Conservation (phyloP, 2,888 invertebrate genomes). For the Agriopis leucophaearia region DNA sequence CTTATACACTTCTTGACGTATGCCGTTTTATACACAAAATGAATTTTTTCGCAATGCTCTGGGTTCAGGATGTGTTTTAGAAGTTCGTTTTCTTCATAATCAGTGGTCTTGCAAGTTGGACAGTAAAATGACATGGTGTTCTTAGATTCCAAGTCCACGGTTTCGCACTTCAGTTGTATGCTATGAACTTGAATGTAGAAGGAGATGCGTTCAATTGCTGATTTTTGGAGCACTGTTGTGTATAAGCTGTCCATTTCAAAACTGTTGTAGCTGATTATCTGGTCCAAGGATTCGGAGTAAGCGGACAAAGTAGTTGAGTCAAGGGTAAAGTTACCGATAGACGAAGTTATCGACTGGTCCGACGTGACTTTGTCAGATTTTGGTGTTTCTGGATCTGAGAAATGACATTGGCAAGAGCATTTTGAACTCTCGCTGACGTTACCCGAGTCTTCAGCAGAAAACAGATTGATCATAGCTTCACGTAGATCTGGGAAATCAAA, state of each 20-base stretch:
- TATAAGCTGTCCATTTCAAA: conserved; percentile 70
- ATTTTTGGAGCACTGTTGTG: conserved; percentile 67
- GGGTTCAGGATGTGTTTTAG: conserved; percentile 73
- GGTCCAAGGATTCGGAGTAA: conserved; percentile 77
- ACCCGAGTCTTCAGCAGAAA: conserved; percentile 52
- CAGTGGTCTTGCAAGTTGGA: conserved; percentile 65
- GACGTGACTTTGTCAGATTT: conserved; percentile 60
- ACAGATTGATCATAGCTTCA: conserved; percentile 72
- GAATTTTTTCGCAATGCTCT: conserved; percentile 75
- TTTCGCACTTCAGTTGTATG: conserved; percentile 69
- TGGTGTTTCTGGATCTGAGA: conserved; percentile 64
- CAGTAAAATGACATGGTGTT: conserved; percentile 69
- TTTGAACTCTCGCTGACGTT: conserved; percentile 52
- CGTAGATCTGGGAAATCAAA: conserved; percentile 77
- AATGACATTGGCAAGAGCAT: conserved; percentile 57
- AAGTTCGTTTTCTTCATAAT: conserved; percentile 69
- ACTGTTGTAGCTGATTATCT: conserved; percentile 75
- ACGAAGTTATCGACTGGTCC: conserved; percentile 73
- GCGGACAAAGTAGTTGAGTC: conserved; percentile 75
- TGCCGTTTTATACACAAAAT: conserved; percentile 79
- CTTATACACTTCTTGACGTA: conserved; percentile 80
- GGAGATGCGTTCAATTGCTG: conserved; percentile 76
- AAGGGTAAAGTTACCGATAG: conserved; percentile 77
- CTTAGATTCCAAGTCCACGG: conserved; percentile 60
- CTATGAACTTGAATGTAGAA: conserved; percentile 81